Base-by-base conservation (phyloP, 2,888 invertebrate genomes). In the Camptogramma bilineatum region DNA sequence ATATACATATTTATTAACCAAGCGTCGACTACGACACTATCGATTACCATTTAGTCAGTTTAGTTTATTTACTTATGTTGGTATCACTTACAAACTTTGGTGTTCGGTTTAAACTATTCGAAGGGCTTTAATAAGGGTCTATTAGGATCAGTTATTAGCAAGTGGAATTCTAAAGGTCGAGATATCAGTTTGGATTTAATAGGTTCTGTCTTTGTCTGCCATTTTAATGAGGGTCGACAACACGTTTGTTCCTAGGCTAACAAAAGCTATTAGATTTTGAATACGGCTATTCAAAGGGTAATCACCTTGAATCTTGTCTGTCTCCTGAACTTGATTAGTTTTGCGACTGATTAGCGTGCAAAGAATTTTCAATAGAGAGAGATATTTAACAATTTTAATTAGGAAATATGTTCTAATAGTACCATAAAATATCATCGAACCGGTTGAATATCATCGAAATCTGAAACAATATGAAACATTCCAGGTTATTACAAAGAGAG, bases 191-290 rank as follows among this genome's bases (percentile, higher is more conserved):
- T 31, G 59, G 57, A 67, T 68, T 68, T 66, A 69, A 68, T 62
- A 62, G 63, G 55, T 55, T 62, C 52, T 34, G 53, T 64, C 66
- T 68, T 68, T 70, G 66, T 68, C 53, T 61, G 46, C 61, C 42
- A 64, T 63, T 66, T 64, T 71, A 66, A 72, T 63, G 59, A 70
- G 70, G 71, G 70, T 70, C 58, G 64, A 67, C 67, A 67, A 66
- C 67, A 64, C 66, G 64, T 62, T 65, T 58, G 53, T 65, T 58
- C 52, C 55, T 42, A 55, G 47, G 56, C 47, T 55, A 56, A 61
- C 59, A 65, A 62, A 60, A 59, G 59, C 55, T 62, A 65, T 63
- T 44, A 53, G 54, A 60, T 55, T 62, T 46, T 54, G 54, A 44
- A 48, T 52, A 59, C 56, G 34, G 19, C 51, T 64, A 54, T 52